Base-by-base conservation (phyloP, 2,888 invertebrate species). In the Scaptomyza caliginosa region DNA sequence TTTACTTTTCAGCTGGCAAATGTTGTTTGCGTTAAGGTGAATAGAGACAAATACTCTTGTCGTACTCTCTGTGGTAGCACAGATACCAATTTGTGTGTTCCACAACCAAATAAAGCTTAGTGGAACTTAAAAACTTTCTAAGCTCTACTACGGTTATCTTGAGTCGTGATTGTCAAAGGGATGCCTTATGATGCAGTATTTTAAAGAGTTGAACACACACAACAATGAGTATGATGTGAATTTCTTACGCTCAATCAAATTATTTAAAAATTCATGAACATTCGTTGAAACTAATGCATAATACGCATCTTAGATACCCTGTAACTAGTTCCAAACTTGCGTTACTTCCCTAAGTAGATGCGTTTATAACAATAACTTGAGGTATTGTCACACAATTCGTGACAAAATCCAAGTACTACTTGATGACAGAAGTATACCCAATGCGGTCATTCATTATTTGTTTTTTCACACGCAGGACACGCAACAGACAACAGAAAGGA, bases 181-280 rank as follows among this genome's bases (percentile, higher is more conserved):
- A n/a, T n/a, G n/a, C n/a, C n/a, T n/a, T n/a, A n/a, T n/a, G n/a
- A n/a, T n/a, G n/a, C n/a, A n/a, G n/a, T n/a, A 28, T 28, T 28
- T 1, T 28, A 3, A 26, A 26, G 26, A 10, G 4, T 28, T 21
- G 21, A n/a, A n/a, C n/a, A 13, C 23, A 13, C 23, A 24, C n/a
- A 28, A 45, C 38, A 23, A 13, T 17, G 21, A 36, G 34, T 43
- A 36, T 49, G 66, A 75, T 69, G 73, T 68, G 66, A 58, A 86
- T 77, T 81, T 82, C 83, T 79, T 85, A 86, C 83, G 80, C 88
- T 70, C 86, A 82, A 88, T 88, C 81, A 88, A 88, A 81, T 83
- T 74, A 75, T 79, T 87, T 77, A 76, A 80, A 88, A 87, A 77
- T 77, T 54, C 48, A 65, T 60, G 57, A 46, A 38, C 30, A 32